phyloP scores from a whole-genome alignment of 2,888 invertebrate genomes.

The Leucophenga maculata region DNA sequence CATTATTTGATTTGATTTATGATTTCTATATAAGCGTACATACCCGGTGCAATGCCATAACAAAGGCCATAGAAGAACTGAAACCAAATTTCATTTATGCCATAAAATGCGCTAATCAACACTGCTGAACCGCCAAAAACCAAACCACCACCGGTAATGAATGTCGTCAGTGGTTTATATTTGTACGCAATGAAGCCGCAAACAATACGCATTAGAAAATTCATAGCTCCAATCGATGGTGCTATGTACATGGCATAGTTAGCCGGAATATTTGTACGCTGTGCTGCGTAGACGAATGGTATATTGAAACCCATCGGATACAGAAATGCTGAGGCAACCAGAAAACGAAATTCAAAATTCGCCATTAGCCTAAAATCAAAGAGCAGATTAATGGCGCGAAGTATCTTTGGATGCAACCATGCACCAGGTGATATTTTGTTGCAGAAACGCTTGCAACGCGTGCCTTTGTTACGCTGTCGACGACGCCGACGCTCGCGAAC shows the following conservation, averaged over 20 bases:
- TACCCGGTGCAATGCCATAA: slow-evolving; percentile 65
- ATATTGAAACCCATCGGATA: slow-evolving; percentile 85
- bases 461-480: neutral
- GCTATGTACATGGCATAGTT: slow-evolving; percentile 44
- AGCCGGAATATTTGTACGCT: slow-evolving; percentile 72
- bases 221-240: slow-evolving; percentile 80
- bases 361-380: slow-evolving; percentile 59
- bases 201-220: slow-evolving; percentile 74
- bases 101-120: slow-evolving; percentile 78
- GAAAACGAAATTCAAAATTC: slow-evolving; percentile 64
- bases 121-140: slow-evolving; percentile 74
- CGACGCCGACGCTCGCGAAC: slow-evolving; percentile 1
- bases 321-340: slow-evolving; percentile 75
- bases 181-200: slow-evolving; percentile 62
- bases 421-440: slow-evolving; percentile 35
- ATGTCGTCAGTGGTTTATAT: slow-evolving; percentile 48
- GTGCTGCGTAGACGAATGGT: slow-evolving; percentile 80
- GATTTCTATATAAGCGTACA: slow-evolving; percentile 4
- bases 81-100: slow-evolving; percentile 57
- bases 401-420: slow-evolving; percentile 47
- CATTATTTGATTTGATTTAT: neutral
- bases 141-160: slow-evolving; percentile 60
- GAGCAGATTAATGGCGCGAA: slow-evolving; percentile 47
- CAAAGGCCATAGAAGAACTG: slow-evolving; percentile 59
- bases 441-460: neutral